Conservation (phyloP, 1,140 invertebrate species). For the Drosophila funebris region DNA sequence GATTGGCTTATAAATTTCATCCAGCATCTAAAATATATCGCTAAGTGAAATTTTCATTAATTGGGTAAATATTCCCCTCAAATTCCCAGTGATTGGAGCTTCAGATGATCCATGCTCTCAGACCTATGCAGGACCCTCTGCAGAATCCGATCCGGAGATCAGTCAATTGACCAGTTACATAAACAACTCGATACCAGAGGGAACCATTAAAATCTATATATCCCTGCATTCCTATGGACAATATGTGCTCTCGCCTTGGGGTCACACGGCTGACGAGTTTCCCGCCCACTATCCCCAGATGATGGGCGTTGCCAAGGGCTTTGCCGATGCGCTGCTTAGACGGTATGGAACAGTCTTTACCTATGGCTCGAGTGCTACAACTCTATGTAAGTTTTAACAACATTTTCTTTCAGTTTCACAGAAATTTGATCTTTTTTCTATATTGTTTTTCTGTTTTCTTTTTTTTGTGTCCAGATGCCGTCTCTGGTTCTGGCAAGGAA, state of each 20-base stretch:
- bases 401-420: background rate
- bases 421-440: background rate
- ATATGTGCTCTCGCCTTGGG: slow-evolving; percentile 83
- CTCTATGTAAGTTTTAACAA: slow-evolving; percentile 83
- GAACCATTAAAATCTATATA: slow-evolving; percentile 83
- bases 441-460: background rate
- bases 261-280: slow-evolving; percentile 81
- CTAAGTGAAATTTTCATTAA: no score
- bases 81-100: slow-evolving; percentile 83
- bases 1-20: no score
- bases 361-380: slow-evolving; percentile 84
- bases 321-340: slow-evolving; percentile 78
- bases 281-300: slow-evolving; percentile 85
- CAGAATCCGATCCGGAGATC: slow-evolving; percentile 87
- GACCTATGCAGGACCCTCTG: slow-evolving; percentile 85
- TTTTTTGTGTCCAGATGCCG: slow-evolving; percentile 84
- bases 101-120: slow-evolving; percentile 85
- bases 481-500: slow-evolving; percentile 87
- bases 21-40: no score
- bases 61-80: background rate
- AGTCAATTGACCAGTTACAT: slow-evolving; percentile 82
- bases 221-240: slow-evolving; percentile 85
- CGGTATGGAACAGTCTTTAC: slow-evolving; percentile 83
- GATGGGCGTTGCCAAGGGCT: slow-evolving; percentile 83
- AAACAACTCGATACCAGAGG: slow-evolving; percentile 70